A percentile compares a stretch with the other conserved stretches of the same genome.
phyloP scores from a whole-genome alignment of 2,113 vertebrate genomes.

The Chroicocephalus ridibundus region DNA sequence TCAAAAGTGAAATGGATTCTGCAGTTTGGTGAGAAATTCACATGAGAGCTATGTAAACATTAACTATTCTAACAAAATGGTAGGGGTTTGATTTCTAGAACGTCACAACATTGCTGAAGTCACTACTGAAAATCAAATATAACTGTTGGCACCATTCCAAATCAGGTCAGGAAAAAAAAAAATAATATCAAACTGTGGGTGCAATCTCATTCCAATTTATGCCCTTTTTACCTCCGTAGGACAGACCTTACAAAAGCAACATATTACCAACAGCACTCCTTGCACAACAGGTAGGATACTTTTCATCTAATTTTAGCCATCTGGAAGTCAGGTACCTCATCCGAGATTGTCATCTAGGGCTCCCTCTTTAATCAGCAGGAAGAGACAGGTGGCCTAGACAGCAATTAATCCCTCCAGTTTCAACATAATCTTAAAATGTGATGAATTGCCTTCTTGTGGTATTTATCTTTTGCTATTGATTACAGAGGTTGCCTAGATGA shows the following conservation, averaged over 20 bases:
- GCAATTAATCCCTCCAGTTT: constrained; percentile 39
- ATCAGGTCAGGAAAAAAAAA: background rate
- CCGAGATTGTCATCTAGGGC: background rate
- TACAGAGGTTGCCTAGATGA: background rate
- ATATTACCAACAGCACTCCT: background rate
- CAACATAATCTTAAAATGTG: background rate
- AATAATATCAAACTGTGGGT: background rate
- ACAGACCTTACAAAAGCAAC: background rate
- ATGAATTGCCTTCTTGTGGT: background rate
- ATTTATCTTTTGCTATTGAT: constrained; percentile 12
- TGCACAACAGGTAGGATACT: background rate
- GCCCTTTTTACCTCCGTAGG: background rate
- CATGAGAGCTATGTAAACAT: background rate
- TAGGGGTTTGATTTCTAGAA: background rate
- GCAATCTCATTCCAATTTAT: background rate
- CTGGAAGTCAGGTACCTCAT: background rate
- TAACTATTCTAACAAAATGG: background rate
- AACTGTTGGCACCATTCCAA: background rate
- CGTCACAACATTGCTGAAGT: background rate
- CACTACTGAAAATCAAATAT: background rate
- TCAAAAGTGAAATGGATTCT: background rate
- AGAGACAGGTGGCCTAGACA: constrained; percentile 5
- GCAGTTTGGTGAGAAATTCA: background rate
- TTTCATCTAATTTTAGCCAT: constrained; percentile 9
- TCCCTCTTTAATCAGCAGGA: constrained; percentile 5